Base-by-base conservation (phyloP, 2,113 vertebrate species). In the Strigops habroptila region DNA sequence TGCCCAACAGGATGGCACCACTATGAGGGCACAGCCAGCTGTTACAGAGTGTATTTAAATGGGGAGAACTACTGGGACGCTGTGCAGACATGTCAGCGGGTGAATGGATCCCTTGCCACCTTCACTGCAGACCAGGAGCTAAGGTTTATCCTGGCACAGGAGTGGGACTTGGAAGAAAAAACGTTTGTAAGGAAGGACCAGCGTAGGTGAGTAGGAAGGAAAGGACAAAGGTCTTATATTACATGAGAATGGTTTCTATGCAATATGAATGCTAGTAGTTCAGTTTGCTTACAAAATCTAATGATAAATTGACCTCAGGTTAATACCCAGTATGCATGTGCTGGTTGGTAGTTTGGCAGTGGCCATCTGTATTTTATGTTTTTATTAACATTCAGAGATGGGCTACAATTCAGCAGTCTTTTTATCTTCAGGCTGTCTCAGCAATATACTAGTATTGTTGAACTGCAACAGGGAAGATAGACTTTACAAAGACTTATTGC, bases 51-150 rank as follows among this genome's bases (percentile, higher is more conserved):
- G n/a, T 99, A 99, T 97, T 97, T 99, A 96, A 98, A 96, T 7
- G 99, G 98, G 3, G 99, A 99, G 98, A 99, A 99, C 98, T 99
- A 99, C 98, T 99, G 99, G 99, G 99, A 99, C 4, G 99, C 99
- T 0, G 99, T 99, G 49, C 99, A 99, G 88, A 99, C 98, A 11
- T 99, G 99, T 87, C 99, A 99, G 98, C 98, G 98, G 7, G 98
- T 99, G 81, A 99, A 99, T 6, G 99, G 98, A 21, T 99, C 99
- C 2, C 95, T 99, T 7, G 99, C 99, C 12, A 99, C 99, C 18
- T 99, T 99, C 86, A 99, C 98, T 48, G 99, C 99, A 4, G 99
- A 99, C 74, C 99, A 99, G 97, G 99, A 99, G 98, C 98, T 99
- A 24, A 98, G 98, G 93, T 99, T 99, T 81, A 99, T 99, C 68